phyloP scores from a whole-genome alignment of 1,140 invertebrate species.

The Battus philenor region DNA sequence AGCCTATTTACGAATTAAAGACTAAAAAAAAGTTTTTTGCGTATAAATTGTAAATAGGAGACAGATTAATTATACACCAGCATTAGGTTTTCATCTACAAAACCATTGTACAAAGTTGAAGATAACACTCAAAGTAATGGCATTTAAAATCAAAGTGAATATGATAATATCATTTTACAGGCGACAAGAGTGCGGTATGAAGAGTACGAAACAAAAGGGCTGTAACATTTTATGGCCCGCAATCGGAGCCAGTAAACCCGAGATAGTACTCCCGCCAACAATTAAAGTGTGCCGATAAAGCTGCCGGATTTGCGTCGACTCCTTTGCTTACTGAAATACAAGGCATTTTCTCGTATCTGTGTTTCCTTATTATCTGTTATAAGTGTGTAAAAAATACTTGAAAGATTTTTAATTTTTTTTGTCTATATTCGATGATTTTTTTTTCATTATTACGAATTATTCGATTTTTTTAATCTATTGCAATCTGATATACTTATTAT shows the following conservation, averaged over 20 bases:
- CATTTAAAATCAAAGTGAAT: conserved; percentile 19
- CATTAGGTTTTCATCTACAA: too few species aligned
- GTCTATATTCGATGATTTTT: too few species aligned
- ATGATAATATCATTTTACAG: conserved; percentile 18
- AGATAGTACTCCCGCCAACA: conserved; percentile 63
- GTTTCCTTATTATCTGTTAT: not conserved
- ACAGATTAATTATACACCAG: too few species aligned
- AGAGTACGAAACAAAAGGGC: conserved; percentile 48
- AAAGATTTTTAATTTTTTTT: too few species aligned
- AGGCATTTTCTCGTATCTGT: conserved; percentile 15
- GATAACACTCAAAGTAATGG: not conserved
- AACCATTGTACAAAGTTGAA: too few species aligned
- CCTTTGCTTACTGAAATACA: conserved; percentile 29
- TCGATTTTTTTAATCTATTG: too few species aligned
- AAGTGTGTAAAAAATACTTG: too few species aligned
- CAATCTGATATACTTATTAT: too few species aligned
- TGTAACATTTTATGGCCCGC: conserved; percentile 63
- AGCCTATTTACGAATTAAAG: too few species aligned
- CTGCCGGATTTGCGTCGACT: conserved; percentile 30
- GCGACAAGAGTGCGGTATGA: conserved; percentile 42
- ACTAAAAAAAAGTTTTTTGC: too few species aligned
- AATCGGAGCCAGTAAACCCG: conserved; percentile 47
- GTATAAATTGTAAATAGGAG: too few species aligned
- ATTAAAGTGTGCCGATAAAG: conserved; percentile 66
- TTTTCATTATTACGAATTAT: too few species aligned